Percentiles rank a stretch among this genome's conserved stretches.
Conservation (phyloP, 2,888 invertebrate species). For the Margaritifera margaritifera region DNA sequence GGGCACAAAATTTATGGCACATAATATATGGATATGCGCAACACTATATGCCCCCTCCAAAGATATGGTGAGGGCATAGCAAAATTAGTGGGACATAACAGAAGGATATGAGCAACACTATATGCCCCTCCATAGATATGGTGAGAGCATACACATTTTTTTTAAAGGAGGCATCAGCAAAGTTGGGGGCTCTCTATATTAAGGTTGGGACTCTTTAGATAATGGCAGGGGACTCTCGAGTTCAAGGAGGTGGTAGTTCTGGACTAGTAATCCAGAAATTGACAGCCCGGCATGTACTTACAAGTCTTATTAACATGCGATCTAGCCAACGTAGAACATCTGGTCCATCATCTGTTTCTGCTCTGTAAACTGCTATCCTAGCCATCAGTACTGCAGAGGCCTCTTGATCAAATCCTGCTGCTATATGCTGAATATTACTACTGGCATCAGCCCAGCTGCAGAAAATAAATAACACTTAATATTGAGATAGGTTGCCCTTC, state of each 20-base stretch:
- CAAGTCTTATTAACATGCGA: slow-evolving; percentile 95
- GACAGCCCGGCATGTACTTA: slow-evolving; percentile 70
- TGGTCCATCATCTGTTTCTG: slow-evolving; percentile 88
- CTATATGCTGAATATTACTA: slow-evolving; percentile 88
- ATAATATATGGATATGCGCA: too few species aligned
- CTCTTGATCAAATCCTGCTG: slow-evolving; percentile 98
- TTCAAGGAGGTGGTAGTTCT: background rate
- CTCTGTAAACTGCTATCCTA: slow-evolving; percentile 94
- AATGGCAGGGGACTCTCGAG: background rate
- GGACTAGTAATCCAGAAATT: background rate
- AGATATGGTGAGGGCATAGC: too few species aligned
- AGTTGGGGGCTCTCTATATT: too few species aligned
- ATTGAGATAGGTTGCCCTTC: too few species aligned
- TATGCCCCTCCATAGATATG: too few species aligned
- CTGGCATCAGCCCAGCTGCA: slow-evolving; percentile 95
- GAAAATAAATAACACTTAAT: slow-evolving; percentile 2
- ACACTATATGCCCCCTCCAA: too few species aligned
- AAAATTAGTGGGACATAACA: too few species aligned
- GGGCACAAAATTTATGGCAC: too few species aligned
- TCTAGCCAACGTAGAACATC: slow-evolving; percentile 99
- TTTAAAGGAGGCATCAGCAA: too few species aligned
- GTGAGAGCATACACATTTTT: too few species aligned
- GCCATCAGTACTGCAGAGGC: slow-evolving; percentile 98
- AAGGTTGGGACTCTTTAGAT: too few species aligned
- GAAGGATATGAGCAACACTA: too few species aligned